phyloP scores from a whole-genome alignment of 2,113 vertebrate species.

The Tetrao urogallus region DNA sequence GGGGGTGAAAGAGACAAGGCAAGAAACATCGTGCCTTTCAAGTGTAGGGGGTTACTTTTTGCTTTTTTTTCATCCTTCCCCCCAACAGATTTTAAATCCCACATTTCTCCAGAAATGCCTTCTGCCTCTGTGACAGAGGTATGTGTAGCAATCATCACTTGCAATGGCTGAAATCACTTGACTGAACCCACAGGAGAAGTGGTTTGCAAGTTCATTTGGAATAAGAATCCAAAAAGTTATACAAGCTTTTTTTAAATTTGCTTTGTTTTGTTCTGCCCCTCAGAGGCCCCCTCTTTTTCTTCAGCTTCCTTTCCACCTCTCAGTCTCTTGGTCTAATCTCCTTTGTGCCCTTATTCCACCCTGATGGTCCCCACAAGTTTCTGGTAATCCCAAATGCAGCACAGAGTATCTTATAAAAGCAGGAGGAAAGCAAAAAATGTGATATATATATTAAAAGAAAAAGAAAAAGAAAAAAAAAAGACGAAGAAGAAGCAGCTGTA shows the following conservation, averaged over 20 bases:
- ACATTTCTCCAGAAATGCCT: background rate
- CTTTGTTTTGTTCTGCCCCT: background rate
- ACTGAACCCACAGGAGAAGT: constrained; percentile 7
- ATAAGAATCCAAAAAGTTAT: background rate
- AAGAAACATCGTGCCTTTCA: constrained; percentile 46
- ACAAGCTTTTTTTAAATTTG: background rate
- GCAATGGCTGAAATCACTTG: constrained; percentile 37
- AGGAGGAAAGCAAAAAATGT: background rate
- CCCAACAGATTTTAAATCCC: background rate
- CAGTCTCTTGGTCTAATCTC: background rate
- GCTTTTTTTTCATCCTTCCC: constrained; percentile 7
- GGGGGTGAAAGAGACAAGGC: constrained; percentile 5
- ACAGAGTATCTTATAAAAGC: background rate
- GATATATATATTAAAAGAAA: background rate
- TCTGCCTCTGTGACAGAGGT: background rate
- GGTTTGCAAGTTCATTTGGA: constrained; percentile 20
- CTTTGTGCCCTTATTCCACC: background rate
- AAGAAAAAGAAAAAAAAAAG: background rate
- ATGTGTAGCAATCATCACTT: constrained; percentile 1
- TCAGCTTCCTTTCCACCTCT: background rate
- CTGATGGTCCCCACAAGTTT: background rate
- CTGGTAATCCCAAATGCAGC: background rate
- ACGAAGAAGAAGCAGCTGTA: too few species aligned
- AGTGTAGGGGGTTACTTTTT: constrained; percentile 18
- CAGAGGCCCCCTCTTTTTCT: background rate